Evolutionary conservation across 2,888 invertebrate species (phyloP), one percentile per base, ranked within the genome.

Genomic region (Oligia strigilis): DNA sequence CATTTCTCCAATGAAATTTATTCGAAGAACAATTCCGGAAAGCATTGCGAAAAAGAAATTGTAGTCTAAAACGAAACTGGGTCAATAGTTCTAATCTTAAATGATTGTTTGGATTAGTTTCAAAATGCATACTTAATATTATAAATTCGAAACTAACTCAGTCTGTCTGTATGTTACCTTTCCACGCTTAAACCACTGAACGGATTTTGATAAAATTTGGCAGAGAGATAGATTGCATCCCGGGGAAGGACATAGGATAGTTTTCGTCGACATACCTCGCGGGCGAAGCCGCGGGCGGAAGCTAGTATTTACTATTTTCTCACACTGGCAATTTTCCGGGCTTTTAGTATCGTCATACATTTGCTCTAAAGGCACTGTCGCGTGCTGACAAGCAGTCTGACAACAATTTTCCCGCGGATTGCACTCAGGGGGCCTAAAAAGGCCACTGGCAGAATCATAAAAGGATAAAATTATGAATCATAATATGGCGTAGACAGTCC

Each of bases 31-130:
- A 78, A 76, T 78, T 80, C 69, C 19, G 36, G 70, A 78, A 74
- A 80, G 65, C 65, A 75, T 70, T n/a, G 83, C 75, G 52, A 72
- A 80, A 77, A 77, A 77, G 49, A 85, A 77, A 72, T 72, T 64
- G 40, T 55, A 29, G 65, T 52, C 52, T 14, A 17, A 52, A 58
- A 69, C 1, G 55, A 75, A 85, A 77, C 77, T 80, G 46, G 85
- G 85, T 86, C 80, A 85, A 79, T 72, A 72, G 79, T 79, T 75
- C 36, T 85, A 77, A 81, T 75, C 62, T 78, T 67, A 70, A 72
- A 84, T n/a, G 49, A 78, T 82, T 79, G 73, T 84, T 81, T 78
- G 23, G 73, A 82, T 74, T 17, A 67, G 79, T 80, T 77, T 72
- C 69, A 83, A 77, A 85, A 85, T 86, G 3, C 36, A 36, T 36